Base-by-base conservation (phyloP, 2,113 vertebrate species). In the Varanus salvator region DNA sequence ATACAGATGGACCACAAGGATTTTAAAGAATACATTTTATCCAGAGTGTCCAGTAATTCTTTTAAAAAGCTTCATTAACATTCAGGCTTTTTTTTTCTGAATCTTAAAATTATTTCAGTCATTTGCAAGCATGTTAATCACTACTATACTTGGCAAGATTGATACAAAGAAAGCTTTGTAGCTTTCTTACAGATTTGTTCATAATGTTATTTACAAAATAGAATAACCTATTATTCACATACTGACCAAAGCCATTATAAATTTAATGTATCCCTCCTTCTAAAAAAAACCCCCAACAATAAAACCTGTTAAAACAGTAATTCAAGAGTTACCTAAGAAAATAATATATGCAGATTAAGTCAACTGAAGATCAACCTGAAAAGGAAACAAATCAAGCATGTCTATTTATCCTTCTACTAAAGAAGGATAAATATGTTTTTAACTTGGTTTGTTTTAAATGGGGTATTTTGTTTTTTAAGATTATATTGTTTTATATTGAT, bases 21-120 rank as follows among this genome's bases (percentile, higher is more conserved):
- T 84, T 82, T 86, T 50, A 85, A 89, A 76, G 19, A 27, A 21
- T 27, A 85, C 1, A 2, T 80, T 90, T 85, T 60, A n/a, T 83
- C 77, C 34, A 1, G 2, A 88, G 75, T 60, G 21, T 68, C 50
- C n/a, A 68, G 0, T 48, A 21, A 17, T 8, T 57, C 29, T 86
- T 80, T 90, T 84, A 91, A 31, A 57, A 93, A 92, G n/a, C 14
- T 15, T 25, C 75, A 60, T 0, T 71, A 85, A 88, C 23, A 68
- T 0, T 0, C 9, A 72, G 60, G 19, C 31, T 21, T 91, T 80
- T 64, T n/a, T 15, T 92, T 93, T 90, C 75, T 85, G 44, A 90
- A 75, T 38, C 74, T 23, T 78, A 83, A 89, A 19, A 0, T 52
- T 25, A 85, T n/a, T 89, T 64, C 69, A 75, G 75, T 57, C 21